Evolutionary conservation across 2,113 vertebrate genomes (phyloP), one percentile per base, ranked within the genome.

Genomic region (Notechis scutatus): DNA sequence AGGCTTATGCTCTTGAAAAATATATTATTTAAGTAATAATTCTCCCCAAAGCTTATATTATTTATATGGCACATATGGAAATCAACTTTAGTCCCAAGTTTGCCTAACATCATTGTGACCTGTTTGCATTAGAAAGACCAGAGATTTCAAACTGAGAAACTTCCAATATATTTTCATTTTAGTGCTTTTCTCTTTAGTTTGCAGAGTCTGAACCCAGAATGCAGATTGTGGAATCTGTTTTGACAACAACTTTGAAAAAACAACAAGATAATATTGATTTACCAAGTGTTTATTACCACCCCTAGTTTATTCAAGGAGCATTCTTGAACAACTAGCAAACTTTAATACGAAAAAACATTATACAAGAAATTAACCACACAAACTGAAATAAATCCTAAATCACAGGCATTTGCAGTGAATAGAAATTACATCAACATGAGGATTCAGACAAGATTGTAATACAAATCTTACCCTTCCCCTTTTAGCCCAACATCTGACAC

Each of bases 21-120:
- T 47, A 57, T 85, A 92, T 90, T 92, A 92, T 92, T 90, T 57
- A 90, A 59, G 39, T 55, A 50, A 57, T 55, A 50, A 57, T 85
- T 92, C 34, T 55, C 50, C 69, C 69, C 55, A 85, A 85, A 90
- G 42, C 34, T 47, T 34, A n/a, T 21, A 90, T 92, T 85, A 90
- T 90, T 92, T 89, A 90, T 42, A 7, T 24, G 23, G 21, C 9
- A 90, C 29, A 69, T 18, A 55, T 12, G 45, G 18, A 92, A 93
- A 90, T 86, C 56, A 64, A 61, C 26, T 42, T 91, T 85, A 26
- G 24, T 64, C 34, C 47, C 11, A 39, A 18, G 18, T 52, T 90
- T 86, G 85, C 55, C 81, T 69, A 26, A 69, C 45, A 92, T 87
- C 24, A 26, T 64, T 24, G 55, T 42, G 47, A 55, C 56, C 21